Conservation (phyloP, 2,113 vertebrate genomes). For the Cervus canadensis region DNA sequence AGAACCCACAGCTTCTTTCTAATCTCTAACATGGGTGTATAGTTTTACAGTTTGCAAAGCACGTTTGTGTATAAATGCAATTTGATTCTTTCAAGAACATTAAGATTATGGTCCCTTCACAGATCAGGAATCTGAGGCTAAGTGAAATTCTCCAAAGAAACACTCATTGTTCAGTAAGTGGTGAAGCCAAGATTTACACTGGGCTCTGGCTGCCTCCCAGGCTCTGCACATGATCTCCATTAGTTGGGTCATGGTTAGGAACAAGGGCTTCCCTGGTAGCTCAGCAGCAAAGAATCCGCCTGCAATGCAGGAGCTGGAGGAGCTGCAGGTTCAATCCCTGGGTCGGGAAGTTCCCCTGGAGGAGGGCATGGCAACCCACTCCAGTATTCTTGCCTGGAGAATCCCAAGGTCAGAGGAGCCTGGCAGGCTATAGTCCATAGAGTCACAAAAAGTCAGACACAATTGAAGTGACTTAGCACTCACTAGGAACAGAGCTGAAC, state of each 20-base stretch:
- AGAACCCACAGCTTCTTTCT: neutral
- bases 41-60: neutral
- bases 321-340: neutral
- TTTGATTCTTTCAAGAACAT: slow-evolving; percentile 1
- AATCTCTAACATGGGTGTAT: neutral
- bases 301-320: neutral
- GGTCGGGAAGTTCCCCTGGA: neutral
- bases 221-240: neutral
- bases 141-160: neutral
- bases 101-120: neutral
- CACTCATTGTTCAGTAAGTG: neutral
- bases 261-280: neutral
- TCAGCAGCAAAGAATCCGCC: neutral
- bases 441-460: neutral
- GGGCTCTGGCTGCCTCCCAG: neutral
- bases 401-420: neutral
- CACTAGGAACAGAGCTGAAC: neutral
- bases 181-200: neutral
- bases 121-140: neutral
- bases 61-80: slow-evolving; percentile 12
- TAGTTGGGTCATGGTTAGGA: neutral
- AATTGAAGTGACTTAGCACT: neutral
- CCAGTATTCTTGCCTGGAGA: neutral
- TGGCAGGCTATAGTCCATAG: neutral
- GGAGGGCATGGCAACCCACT: neutral